A percentile compares a stretch with the other conserved stretches of the same genome.
phyloP scores from a whole-genome alignment of 2,113 vertebrate genomes.

The Elephas maximus region DNA sequence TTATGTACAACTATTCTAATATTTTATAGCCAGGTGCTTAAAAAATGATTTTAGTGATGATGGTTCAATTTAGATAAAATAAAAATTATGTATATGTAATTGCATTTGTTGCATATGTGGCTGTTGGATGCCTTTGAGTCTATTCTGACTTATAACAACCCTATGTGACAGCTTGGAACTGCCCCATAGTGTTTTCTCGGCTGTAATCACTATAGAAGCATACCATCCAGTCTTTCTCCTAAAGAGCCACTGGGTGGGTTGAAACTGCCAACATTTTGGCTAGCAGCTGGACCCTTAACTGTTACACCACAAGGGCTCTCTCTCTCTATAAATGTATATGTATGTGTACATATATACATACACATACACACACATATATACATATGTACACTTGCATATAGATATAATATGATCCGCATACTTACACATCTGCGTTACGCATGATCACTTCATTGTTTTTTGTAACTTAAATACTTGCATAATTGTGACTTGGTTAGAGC shows the following conservation, averaged over 20 bases:
- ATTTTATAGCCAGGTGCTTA: not conserved
- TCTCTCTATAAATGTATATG: not conserved
- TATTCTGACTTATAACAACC: too few species aligned
- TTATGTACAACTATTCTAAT: not conserved
- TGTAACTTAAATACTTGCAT: not conserved
- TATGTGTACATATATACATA: too few species aligned
- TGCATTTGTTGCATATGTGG: too few species aligned
- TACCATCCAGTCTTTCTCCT: too few species aligned
- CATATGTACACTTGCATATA: not conserved
- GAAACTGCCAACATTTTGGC: too few species aligned
- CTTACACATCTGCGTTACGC: not conserved
- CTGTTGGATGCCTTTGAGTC: too few species aligned
- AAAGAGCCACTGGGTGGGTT: too few species aligned
- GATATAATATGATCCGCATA: not conserved
- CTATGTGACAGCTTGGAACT: too few species aligned
- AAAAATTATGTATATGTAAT: not conserved
- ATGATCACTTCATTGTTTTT: not conserved
- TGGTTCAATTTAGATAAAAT: not conserved
- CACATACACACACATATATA: not conserved
- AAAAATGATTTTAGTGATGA: constrained; percentile 3
- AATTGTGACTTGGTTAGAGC: not conserved
- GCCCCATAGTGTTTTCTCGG: too few species aligned
- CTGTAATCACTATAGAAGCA: too few species aligned
- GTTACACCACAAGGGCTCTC: too few species aligned
- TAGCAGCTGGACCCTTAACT: too few species aligned